Evolutionary conservation across 2,113 vertebrate genomes (phyloP).

Genomic region (Hippotragus niger): DNA sequence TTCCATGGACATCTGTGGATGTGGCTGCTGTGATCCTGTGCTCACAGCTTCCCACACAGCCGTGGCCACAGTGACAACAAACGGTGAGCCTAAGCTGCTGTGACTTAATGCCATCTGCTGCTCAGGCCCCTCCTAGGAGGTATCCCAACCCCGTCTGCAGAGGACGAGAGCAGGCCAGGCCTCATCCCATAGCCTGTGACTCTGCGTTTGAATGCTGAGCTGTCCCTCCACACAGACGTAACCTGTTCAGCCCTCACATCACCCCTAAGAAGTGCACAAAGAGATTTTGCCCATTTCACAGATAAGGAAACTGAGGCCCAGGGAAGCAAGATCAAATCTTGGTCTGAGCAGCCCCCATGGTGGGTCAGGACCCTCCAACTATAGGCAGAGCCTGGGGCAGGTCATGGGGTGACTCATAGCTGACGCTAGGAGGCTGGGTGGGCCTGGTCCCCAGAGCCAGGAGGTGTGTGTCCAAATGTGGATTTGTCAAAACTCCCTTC

Average conservation of each 20-base stretch:
- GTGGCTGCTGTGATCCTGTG: rapidly evolving
- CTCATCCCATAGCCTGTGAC: background rate
- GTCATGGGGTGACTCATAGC: rapidly evolving
- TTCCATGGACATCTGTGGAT: rapidly evolving
- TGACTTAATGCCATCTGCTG: rapidly evolving
- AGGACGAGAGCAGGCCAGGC: background rate
- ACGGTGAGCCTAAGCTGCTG: rapidly evolving
- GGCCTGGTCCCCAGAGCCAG: rapidly evolving
- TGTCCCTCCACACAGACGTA: rapidly evolving
- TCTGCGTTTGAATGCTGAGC: background rate
- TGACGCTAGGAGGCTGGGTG: rapidly evolving
- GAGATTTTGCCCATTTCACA: background rate
- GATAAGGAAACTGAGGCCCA: background rate
- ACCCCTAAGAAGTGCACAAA: background rate
- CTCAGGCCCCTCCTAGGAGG: background rate
- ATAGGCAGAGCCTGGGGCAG: rapidly evolving
- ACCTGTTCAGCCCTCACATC: background rate
- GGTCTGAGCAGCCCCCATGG: rapidly evolving
- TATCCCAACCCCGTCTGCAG: rapidly evolving
- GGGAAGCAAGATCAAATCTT: background rate
- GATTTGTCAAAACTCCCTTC: background rate
- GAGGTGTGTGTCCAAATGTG: background rate
- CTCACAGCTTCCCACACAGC: rapidly evolving
- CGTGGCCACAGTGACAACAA: rapidly evolving
- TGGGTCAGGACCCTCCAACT: background rate